These are phyloP conservation scores for Polyommatus iphigenia DNA, from an alignment of 2,888 invertebrate genomes.

Conservation along the genomic window DNA sequence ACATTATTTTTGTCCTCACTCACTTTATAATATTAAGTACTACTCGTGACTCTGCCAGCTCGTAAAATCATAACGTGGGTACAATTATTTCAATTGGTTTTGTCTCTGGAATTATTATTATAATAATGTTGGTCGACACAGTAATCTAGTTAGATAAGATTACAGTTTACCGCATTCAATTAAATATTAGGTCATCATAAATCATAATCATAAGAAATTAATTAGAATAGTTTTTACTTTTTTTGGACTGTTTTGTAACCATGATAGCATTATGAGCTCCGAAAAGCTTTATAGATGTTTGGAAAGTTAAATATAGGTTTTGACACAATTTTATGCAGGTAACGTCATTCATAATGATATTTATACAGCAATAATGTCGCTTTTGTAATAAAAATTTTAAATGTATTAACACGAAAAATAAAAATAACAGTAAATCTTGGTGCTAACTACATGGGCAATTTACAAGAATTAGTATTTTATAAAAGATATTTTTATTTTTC, in stretches of 20 bases:
- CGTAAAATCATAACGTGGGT: background rate
- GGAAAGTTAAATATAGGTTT: background rate
- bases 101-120: background rate
- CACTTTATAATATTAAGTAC: conserved; percentile 13
- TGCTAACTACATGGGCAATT: background rate
- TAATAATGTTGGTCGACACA: background rate
- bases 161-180: background rate
- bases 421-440: background rate
- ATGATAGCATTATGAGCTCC: background rate
- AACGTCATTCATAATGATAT: background rate
- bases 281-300: background rate
- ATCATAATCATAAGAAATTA: background rate
- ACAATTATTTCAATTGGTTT: conserved; percentile 11
- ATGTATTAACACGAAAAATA: background rate
- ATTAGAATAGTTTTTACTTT: background rate
- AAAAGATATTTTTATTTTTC: background rate
- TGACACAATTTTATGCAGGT: background rate
- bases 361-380: background rate
- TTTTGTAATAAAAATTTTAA: background rate
- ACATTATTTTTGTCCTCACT: conserved; percentile 19
- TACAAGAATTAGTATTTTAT: background rate
- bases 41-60: conserved; percentile 7
- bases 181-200: background rate
- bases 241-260: background rate
- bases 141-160: background rate